Conservation (phyloP, 2,797 vertebrate species). For the Prunella strophiata region DNA sequence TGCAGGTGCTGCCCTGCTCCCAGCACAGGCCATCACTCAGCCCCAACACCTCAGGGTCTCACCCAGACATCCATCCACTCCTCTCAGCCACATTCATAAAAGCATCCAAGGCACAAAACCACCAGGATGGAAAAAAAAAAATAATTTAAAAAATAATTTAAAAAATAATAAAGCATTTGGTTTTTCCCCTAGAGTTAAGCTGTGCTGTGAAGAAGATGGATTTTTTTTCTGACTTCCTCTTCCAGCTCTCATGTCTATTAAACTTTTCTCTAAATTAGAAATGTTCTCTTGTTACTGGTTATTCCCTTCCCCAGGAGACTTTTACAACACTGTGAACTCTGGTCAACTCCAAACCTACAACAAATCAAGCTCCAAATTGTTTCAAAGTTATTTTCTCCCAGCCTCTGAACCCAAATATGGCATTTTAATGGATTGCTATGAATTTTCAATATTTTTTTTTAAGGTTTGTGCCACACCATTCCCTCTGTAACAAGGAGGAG, state of each 20-base stretch:
- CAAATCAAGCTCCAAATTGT: background rate
- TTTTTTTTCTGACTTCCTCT: background rate
- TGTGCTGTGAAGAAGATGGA: background rate
- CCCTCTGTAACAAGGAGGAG: accelerated
- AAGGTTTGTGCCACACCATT: background rate
- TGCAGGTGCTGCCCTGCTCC: background rate
- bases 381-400: background rate
- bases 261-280: background rate
- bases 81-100: background rate
- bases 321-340: background rate
- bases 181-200: background rate
- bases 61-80: background rate
- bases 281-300: background rate
- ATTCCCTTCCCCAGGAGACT: background rate
- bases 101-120: background rate
- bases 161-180: background rate
- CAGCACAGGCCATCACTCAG: background rate
- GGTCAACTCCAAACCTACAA: background rate
- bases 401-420: background rate
- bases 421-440: background rate
- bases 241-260: background rate
- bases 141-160: background rate
- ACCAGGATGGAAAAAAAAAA: background rate
- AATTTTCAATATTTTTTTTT: background rate
- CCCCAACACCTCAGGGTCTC: background rate